Evolutionary conservation across 2,797 vertebrate species (phyloP), one percentile per base, ranked within the genome.

Genomic region (Parauchenoglanis ngamensis): DNA sequence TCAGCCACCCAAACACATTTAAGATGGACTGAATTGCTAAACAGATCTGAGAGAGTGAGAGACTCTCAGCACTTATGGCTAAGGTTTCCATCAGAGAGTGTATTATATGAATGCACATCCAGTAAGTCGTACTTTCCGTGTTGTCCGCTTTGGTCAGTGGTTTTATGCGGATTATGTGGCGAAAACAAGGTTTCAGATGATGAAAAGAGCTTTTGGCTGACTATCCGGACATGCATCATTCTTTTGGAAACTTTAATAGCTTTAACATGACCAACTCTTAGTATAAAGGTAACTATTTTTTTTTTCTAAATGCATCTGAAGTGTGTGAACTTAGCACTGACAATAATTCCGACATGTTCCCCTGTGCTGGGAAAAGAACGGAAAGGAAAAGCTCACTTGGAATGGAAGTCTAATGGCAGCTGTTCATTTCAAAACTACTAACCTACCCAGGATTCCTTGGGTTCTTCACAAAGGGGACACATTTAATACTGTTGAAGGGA

Each of bases 41-140:
- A 59, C 68, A 35, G 65, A 76, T 79, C 57, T 46, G 25, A 87
- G 65, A 46, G 23, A 54, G 75, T 10, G 75, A 57, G 61, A 67
- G 57, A 79, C n/a, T 70, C 76, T 76, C 57, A 59, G 54, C 35
- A 28, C 25, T 68, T 23, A 65, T 1, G 0, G 85, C 79, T 82
- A 70, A 72, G 68, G 83, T 77, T 59, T 80, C 70, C 15, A n/a
- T 63, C 7, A 3, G 52, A 67, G 31, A 78, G 19, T 11, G 73
- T 75, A 72, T 89, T 73, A 19, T 52, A 67, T 49, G 80, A 89
- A 68, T 67, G 80, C 68, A 85, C 23, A 75, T 84, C 72, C 78
- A 35, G 68, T 59, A 81, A 82, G 67, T 73, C 77, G 10, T 1
- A 1, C 6, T 25, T 28, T 80, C 17, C 19, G 4, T 25, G 44